Evolutionary conservation across 2,797 vertebrate species (phyloP).

Genomic region (Eremophila alpestris): DNA sequence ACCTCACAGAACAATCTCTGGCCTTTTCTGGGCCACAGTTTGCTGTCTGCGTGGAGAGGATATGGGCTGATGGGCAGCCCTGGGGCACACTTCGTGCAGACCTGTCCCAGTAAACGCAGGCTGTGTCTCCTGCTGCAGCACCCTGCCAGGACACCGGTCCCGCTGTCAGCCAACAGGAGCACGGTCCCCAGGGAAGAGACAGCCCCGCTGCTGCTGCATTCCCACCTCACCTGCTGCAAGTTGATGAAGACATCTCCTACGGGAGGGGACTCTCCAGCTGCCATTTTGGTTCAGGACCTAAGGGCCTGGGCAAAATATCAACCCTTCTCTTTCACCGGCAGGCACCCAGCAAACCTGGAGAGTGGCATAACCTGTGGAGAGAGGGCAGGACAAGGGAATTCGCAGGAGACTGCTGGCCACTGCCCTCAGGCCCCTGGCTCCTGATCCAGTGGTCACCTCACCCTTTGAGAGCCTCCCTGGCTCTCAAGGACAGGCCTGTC

Average conservation of each 20-base stretch:
- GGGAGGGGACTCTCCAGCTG: conserved; percentile 69
- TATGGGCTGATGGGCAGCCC: fast-evolving
- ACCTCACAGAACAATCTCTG: background rate
- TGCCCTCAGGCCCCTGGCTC: background rate
- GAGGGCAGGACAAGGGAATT: conserved; percentile 67
- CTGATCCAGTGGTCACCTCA: background rate
- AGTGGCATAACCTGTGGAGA: conserved; percentile 76
- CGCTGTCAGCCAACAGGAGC: background rate
- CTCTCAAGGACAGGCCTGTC: background rate
- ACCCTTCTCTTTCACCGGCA: conserved; percentile 74
- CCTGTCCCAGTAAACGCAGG: fast-evolving
- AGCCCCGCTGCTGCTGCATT: background rate
- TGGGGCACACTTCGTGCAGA: background rate
- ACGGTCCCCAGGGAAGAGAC: fast-evolving
- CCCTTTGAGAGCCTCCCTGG: background rate
- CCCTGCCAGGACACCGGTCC: background rate
- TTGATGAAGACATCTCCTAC: conserved; percentile 66
- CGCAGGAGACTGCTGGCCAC: background rate
- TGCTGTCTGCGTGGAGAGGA: background rate
- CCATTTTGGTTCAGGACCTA: conserved; percentile 74
- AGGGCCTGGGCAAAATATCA: conserved; percentile 67
- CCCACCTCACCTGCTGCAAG: conserved; percentile 69
- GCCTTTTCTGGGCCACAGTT: background rate
- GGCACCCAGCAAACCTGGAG: conserved; percentile 72
- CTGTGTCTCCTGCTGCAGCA: background rate